Conservation (phyloP, 2,888 invertebrate genomes). For the Eugnorisma glareosa region DNA sequence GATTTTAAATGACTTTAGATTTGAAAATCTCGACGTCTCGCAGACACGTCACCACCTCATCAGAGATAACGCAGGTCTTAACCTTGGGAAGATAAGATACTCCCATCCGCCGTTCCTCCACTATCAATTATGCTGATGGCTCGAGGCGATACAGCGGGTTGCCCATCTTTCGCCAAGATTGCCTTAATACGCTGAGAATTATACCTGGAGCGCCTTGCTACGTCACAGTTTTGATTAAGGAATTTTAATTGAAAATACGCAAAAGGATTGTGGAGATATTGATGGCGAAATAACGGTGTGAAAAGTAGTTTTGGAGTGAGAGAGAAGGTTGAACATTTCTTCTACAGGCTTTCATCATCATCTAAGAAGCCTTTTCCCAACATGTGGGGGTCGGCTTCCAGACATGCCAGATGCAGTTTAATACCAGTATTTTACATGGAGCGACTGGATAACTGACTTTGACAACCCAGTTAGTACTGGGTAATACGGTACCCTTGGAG, state of each 20-base stretch:
- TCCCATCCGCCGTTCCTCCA: slow-evolving; percentile 26
- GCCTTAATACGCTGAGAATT: slow-evolving; percentile 70
- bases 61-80: slow-evolving; percentile 30
- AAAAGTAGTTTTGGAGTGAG: not conserved
- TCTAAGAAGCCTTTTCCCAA: no score
- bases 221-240: slow-evolving; percentile 56
- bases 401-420: no score
- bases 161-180: slow-evolving; percentile 69
- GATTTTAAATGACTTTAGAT: not conserved
- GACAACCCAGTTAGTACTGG: no score
- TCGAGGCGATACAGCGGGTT: slow-evolving; percentile 57
- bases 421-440: no score
- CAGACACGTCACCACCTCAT: slow-evolving; percentile 21
- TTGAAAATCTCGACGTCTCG: not conserved
- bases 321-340: not conserved
- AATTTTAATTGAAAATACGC: slow-evolving; percentile 45
- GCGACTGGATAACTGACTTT: no score
- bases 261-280: slow-evolving; percentile 8
- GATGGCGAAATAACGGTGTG: not conserved
- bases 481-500: no score
- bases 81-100: slow-evolving; percentile 19
- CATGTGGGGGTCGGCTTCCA: no score
- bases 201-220: slow-evolving; percentile 53
- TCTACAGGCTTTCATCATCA: not conserved
- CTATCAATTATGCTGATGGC: slow-evolving; percentile 67